A percentile compares a stretch with the other conserved stretches of the same genome.
Conservation (phyloP, 92 coral and sea anemone genomes). For the Porites evermanni region DNA sequence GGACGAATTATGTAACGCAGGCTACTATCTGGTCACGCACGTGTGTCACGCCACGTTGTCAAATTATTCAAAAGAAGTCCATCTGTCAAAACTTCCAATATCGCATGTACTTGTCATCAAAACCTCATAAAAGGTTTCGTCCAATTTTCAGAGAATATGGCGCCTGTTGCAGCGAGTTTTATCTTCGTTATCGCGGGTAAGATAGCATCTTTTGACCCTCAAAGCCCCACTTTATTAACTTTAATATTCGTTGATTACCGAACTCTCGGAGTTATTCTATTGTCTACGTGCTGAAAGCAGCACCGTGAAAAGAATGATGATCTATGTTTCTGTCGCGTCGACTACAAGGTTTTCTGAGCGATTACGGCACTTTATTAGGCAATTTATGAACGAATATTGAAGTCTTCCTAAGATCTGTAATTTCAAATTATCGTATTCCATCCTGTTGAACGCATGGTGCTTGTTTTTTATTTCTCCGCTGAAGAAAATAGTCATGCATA, state of each 20-base stretch:
- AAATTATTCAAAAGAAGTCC: not conserved
- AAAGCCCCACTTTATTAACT: too few species aligned
- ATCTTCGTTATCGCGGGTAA: conserved; percentile 27
- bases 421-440: too few species aligned
- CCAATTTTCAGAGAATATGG: conserved; percentile 16
- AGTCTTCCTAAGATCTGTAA: too few species aligned
- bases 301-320: too few species aligned
- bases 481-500: not conserved
- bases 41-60: conserved; percentile 14
- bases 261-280: not conserved
- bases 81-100: conserved; percentile 1
- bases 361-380: too few species aligned
- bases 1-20: too few species aligned
- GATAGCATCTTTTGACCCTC: not conserved
- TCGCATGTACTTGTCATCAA: conserved; percentile 2
- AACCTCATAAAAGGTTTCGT: not conserved
- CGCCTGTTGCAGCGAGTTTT: not conserved
- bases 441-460: too few species aligned
- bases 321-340: too few species aligned
- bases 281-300: not conserved
- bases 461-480: not conserved
- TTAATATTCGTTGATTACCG: not conserved
- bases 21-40: not conserved
- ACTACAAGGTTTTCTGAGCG: too few species aligned
- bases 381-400: too few species aligned